A percentile compares a stretch with the other conserved stretches of the same genome.
phyloP scores from a whole-genome alignment of 2,888 invertebrate species.

The Macrosoma leucophasiata region DNA sequence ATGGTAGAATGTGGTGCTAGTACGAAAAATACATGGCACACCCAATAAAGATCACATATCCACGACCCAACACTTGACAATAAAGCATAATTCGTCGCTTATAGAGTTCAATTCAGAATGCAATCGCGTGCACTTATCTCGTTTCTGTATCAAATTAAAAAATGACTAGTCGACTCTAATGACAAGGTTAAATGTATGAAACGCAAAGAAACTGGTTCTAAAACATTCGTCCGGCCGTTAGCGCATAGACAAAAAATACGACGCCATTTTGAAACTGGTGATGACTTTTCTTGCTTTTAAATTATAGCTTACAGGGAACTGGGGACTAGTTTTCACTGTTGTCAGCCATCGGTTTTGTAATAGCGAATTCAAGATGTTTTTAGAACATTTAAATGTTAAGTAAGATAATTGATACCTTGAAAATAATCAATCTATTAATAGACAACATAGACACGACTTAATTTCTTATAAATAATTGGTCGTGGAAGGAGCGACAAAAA shows the following conservation, averaged over 20 bases:
- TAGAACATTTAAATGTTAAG: too few relatives aligned
- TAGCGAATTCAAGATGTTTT: too few relatives aligned
- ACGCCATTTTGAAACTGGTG: slow-evolving; percentile 34
- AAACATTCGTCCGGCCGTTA: slow-evolving; percentile 35
- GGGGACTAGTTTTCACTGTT: neutral
- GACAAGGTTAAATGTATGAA: slow-evolving; percentile 40
- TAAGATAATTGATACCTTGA: too few relatives aligned
- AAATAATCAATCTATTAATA: too few relatives aligned
- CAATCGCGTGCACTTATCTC: slow-evolving; percentile 16
- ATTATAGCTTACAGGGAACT: slow-evolving; percentile 15
- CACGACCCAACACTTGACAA: neutral
- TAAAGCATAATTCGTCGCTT: slow-evolving; percentile 2
- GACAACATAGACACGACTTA: too few relatives aligned
- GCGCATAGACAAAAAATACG: slow-evolving; percentile 36
- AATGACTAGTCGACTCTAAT: slow-evolving; percentile 37
- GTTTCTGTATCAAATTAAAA: slow-evolving; percentile 27
- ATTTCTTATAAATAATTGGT: too few relatives aligned
- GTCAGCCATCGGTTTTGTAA: too few relatives aligned
- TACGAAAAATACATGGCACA: slow-evolving; percentile 30
- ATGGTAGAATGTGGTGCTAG: slow-evolving; percentile 31
- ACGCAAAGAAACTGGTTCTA: slow-evolving; percentile 39
- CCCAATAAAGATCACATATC: slow-evolving; percentile 18
- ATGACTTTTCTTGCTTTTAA: slow-evolving; percentile 31
- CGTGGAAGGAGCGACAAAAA: too few relatives aligned
- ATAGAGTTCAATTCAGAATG: slow-evolving; percentile 7